Conservation (phyloP, 2,888 invertebrate species). For the Lasiommata megera region DNA sequence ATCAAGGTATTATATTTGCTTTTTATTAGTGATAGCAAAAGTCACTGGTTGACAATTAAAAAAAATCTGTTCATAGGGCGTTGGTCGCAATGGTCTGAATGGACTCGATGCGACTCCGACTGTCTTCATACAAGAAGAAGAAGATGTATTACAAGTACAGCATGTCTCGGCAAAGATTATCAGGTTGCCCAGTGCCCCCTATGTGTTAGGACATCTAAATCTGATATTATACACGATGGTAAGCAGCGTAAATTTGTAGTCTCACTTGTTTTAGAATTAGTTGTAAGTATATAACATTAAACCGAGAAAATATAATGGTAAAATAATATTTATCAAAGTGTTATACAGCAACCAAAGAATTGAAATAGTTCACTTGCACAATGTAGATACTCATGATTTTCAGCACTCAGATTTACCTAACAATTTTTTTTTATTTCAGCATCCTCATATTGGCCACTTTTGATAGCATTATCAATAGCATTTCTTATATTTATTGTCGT, state of each 20-base stretch:
- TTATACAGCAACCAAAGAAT: too few relatives aligned
- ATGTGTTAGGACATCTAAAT: slow-evolving; percentile 70
- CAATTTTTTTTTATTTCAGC: slow-evolving; percentile 48
- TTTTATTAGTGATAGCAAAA: too few relatives aligned
- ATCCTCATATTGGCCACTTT: slow-evolving; percentile 68
- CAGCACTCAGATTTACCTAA: too few relatives aligned
- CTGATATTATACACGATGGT: slow-evolving; percentile 62
- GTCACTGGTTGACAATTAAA: too few relatives aligned
- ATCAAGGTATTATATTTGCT: too few relatives aligned
- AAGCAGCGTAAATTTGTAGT: slow-evolving; percentile 26
- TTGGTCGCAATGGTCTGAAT: slow-evolving; percentile 94
- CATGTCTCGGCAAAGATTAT: slow-evolving; percentile 66
- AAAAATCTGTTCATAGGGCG: slow-evolving; percentile 69
- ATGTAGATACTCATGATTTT: too few relatives aligned
- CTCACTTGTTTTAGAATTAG: too few relatives aligned
- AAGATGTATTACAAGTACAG: slow-evolving; percentile 82
- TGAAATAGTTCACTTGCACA: too few relatives aligned
- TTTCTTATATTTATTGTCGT: slow-evolving; percentile 70
- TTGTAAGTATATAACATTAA: too few relatives aligned
- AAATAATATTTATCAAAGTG: too few relatives aligned
- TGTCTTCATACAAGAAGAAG: slow-evolving; percentile 92
- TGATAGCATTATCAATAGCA: slow-evolving; percentile 65
- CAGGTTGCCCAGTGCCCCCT: slow-evolving; percentile 67
- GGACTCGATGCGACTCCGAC: slow-evolving; percentile 94
- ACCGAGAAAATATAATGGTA: too few relatives aligned